phyloP scores from a whole-genome alignment of 2,888 invertebrate genomes.

The Argyresthia albistria region DNA sequence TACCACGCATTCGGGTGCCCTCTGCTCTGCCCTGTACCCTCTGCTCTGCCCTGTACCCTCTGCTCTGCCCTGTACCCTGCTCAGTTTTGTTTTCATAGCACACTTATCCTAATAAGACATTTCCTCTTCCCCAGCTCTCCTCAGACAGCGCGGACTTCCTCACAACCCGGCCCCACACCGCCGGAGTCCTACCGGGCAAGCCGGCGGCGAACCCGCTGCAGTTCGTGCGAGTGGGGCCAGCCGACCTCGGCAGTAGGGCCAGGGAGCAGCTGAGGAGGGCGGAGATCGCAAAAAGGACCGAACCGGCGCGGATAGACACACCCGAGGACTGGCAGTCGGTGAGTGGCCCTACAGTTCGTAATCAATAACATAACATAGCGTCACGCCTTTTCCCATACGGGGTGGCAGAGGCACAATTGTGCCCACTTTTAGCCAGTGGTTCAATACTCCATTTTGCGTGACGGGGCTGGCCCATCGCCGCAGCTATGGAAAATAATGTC shows the following conservation, averaged over 20 bases:
- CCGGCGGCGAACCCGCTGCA: slow-evolving; percentile 90
- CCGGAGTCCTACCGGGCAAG: slow-evolving; percentile 83
- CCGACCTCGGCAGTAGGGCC: slow-evolving; percentile 86
- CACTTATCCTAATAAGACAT: neutral
- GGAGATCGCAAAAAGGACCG: slow-evolving; percentile 87
- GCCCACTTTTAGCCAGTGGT: too few species aligned
- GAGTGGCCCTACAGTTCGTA: slow-evolving; percentile 35
- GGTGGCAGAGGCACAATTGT: too few species aligned
- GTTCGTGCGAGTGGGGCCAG: slow-evolving; percentile 92
- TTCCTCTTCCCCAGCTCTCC: neutral
- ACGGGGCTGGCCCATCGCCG: too few species aligned
- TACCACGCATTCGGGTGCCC: too few species aligned
- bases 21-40: too few species aligned
- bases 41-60: too few species aligned
- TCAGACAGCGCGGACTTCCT: slow-evolving; percentile 61
- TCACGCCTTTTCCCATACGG: too few species aligned
- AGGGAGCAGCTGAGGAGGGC: slow-evolving; percentile 88
- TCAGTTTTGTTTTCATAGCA: neutral
- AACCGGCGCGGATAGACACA: slow-evolving; percentile 85
- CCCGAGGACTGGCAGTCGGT: slow-evolving; percentile 95
- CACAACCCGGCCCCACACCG: slow-evolving; percentile 62
- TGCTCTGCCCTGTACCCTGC: too few species aligned
- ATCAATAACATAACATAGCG: too few species aligned
- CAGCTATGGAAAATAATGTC: too few species aligned
- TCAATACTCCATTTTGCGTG: too few species aligned